Evolutionary conservation across 2,888 invertebrate species (phyloP).

Genomic region (Platycheirus rosarum): DNA sequence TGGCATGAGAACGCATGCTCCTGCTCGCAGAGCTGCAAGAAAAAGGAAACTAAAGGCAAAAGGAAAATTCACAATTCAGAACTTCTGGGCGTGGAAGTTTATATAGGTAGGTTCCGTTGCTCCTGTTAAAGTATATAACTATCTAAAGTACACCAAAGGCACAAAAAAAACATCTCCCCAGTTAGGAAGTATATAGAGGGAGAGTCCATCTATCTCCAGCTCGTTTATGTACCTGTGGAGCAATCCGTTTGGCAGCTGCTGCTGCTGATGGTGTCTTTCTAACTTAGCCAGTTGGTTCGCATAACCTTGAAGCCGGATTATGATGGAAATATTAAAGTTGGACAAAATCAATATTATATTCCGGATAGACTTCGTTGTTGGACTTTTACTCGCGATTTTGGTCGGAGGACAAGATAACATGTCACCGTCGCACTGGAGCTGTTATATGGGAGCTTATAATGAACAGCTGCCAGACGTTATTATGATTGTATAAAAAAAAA

Average conservation of each 20-base stretch:
- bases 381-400: constrained; percentile 2
- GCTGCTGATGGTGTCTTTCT: constrained; percentile 29
- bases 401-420: constrained; percentile 46
- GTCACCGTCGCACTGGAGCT: constrained; percentile 37
- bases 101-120: constrained; percentile 68
- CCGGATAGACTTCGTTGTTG: constrained; percentile 39
- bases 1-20: constrained; percentile 70
- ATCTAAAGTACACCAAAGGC: not conserved
- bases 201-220: constrained; percentile 69
- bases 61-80: constrained; percentile 15
- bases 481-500: constrained; percentile 6
- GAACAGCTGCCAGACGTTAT: constrained; percentile 61
- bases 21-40: constrained; percentile 40
- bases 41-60: constrained; percentile 51
- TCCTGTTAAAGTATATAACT: constrained; percentile 28
- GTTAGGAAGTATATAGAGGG: constrained; percentile 36
- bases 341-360: constrained; percentile 67
- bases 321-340: constrained; percentile 60
- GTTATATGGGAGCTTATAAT: constrained; percentile 48
- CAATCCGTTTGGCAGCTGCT: constrained; percentile 49
- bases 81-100: constrained; percentile 73
- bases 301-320: constrained; percentile 70
- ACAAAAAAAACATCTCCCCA: constrained; percentile 6
- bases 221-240: constrained; percentile 66
- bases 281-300: constrained; percentile 19